Evolutionary conservation across 2,888 invertebrate species (phyloP), one percentile per base, ranked within the genome.

Genomic region (Nemoura dubitans): DNA sequence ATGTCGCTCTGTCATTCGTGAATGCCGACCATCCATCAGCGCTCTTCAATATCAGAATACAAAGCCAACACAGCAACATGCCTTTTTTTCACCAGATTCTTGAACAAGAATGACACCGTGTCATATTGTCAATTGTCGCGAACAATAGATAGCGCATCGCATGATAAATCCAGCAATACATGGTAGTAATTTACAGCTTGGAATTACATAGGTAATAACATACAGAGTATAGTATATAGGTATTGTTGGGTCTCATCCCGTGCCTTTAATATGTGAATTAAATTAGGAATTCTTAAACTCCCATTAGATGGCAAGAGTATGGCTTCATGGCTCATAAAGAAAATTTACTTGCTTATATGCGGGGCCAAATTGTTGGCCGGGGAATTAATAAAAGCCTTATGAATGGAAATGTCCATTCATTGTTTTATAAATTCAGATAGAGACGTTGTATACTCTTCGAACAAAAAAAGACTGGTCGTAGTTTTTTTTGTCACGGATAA

Each of bases 331-430:
- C 59, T 59, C 59, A 59, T 59, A 59, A 59, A 59, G 59, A 59
- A 59, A 10, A 59, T 59, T 59, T 59, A 21, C 59, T 59, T 59
- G 59, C 59, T 59, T 59, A 59, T 59, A 59, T 59, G 59, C 59
- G 21, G 83, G 30, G 36, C 26, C 26, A 83, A 42, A 42, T 83
- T 83, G 42, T 36, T 25, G 83, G 83, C 26, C 83, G 83, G 83
- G 36, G 83, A 43, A 83, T 83, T 83, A 83, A 83, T 83, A 83
- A 83, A 30, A 83, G 83, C 83, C 78, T 78, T 83, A 83, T 83
- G 83, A 83, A 83, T 83, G 83, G 83, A 42, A 83, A 43, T 30
- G 42, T 36, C 83, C 83, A 83, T 83, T 83, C 83, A 83, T 83
- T 83, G 83, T 83, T 83, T 83, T 83, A 83, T 83, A 59, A 21